Evolutionary conservation across 2,888 invertebrate species (phyloP), one percentile per base, ranked within the genome.

Genomic region (Limnephilus lunatus): DNA sequence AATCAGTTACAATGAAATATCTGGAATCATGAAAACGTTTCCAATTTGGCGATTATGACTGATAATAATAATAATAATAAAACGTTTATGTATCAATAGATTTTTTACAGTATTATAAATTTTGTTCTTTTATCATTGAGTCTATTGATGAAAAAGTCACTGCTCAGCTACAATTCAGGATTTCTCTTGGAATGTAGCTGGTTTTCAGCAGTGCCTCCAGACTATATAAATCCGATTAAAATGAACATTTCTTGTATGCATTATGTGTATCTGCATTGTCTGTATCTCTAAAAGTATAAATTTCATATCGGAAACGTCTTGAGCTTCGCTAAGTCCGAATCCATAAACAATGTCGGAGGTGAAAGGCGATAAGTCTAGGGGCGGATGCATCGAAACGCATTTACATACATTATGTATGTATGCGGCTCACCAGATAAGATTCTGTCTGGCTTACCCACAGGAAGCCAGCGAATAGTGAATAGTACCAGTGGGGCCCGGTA

Each of bases 311-410:
- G 83, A 83, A 83, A 83, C 83, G 39, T 25, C 83, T 83, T 35
- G 25, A 35, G 25, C 31, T 39, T 68, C 25, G 68, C 68, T 87
- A 87, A 89, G 88, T 89, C 30, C 81, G 25, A 89, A 80, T 35
- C 32, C 88, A 89, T 89, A 89, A 89, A 89, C 88, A 68, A 89
- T n/a, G 86, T 30, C 32, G 31, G 35, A 81, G 88, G 30, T 31
- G 87, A 87, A 89, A 89, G 88, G 88, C 88, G 32, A 80, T 89
- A 89, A 89, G 80, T 89, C 81, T 32, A 68, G 68, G 19, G 81
- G 88, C 81, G 88, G 88, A 89, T 89, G 88, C 88, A 89, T 81
- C 35, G 81, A 39, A 89, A 89, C 80, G 88, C 88, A 89, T 89
- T 89, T 89, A 89, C 88, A 89, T 89, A 89, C 44, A 25, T 80